Evolutionary conservation across 1,140 invertebrate species (phyloP), one percentile per base, ranked within the genome.

Genomic region (Scaptodrosophila lebanonensis): DNA sequence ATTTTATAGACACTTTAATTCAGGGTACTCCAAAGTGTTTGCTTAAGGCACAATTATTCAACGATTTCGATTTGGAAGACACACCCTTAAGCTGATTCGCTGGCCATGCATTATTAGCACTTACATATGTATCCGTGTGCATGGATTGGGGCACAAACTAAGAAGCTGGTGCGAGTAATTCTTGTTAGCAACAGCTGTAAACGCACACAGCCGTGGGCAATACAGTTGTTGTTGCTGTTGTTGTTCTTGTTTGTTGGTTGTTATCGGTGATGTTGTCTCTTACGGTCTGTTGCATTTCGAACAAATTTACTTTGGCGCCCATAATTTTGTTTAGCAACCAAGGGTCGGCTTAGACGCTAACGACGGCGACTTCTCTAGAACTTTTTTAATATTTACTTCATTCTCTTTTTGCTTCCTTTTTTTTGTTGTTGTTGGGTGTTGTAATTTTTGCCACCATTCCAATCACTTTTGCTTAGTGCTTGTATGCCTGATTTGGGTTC

Each of bases 181-280:
- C 64, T 51, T 71, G 67, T 72, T 77, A 63, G 72, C 72, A 76
- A 77, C 66, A 66, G 66, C 57, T 71, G 68, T 62, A 67, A 66
- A 66, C 68, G 66, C 62, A 71, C 68, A 72, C 62, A 71, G 47
- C 61, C 60, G 38, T 35, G 53, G 66, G 66, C 47, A 63, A 59
- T 50, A 25, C 8, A n/a, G 22, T 8, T 8, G 22, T 48, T 66
- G 52, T 62, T 45, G 8, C 35, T 30, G 53, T 25, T 50, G 12
- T 15, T 48, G 53, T 44, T 66, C 40, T 27, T 43, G 63, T 47
- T 50, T 67, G 62, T 63, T 66, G 59, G 73, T 73, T 77, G 75
- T 82, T 79, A 79, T 75, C 73, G 73, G 75, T 79, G 73, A 79
- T 77, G 75, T 82, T 79, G 79, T 84, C 79, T 84, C 79, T 84